Conservation (phyloP, 92 coral and sea anemone genomes). For the Bergia sp. region DNA sequence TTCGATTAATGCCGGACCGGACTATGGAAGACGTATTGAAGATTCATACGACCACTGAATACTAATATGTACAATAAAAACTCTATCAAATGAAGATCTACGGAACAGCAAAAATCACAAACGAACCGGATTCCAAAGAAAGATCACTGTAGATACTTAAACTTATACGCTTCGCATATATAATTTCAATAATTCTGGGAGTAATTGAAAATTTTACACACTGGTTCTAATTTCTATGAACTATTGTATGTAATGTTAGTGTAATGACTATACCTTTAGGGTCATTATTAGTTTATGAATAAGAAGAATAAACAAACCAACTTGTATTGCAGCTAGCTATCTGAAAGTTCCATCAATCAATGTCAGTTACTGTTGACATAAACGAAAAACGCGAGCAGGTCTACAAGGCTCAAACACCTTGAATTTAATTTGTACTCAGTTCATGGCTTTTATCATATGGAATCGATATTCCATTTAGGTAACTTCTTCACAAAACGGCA, state of each 20-base stretch:
- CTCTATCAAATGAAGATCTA: background rate
- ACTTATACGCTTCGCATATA: background rate
- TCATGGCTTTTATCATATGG: background rate
- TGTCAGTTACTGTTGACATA: background rate
- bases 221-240: conserved; percentile 3
- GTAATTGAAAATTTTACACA: conserved; percentile 1
- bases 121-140: conserved; percentile 1
- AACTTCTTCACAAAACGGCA: background rate
- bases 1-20: background rate
- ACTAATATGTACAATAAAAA: background rate
- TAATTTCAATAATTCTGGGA: conserved; percentile 8
- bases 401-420: background rate
- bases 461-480: background rate
- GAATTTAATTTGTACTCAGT: background rate
- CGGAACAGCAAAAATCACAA: conserved; percentile 5
- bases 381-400: background rate
- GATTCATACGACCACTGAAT: conserved; percentile 10
- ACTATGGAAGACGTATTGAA: conserved; percentile 7
- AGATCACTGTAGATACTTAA: conserved; percentile 5
- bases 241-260: background rate
- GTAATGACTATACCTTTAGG: background rate
- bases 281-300: background rate
- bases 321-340: background rate
- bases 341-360: background rate
- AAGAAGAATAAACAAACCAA: background rate